Evolutionary conservation across 2,113 vertebrate species (phyloP), one percentile per base, ranked within the genome.

Genomic region (Toxotes jaculatrix): DNA sequence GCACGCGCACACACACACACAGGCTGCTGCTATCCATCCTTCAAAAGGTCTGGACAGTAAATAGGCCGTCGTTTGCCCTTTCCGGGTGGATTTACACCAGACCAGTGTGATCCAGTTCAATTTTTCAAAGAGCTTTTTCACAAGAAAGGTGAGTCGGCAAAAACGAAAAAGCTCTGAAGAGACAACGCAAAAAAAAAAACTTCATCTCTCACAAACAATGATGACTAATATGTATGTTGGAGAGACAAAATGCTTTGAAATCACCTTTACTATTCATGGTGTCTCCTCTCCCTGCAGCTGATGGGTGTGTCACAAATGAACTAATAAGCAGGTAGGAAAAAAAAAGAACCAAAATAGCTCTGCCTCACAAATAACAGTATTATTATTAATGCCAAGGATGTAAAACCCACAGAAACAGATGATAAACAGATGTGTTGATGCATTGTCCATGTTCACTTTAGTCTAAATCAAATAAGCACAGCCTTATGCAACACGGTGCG

Each of bases 41-140:
- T 86, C 76, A 73, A 83, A 88, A 74, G 80, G 64, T 78, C 66
- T 68, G 38, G 27, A 17, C 13, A 66, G 71, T 66, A 38, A 71
- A 71, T 32, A 75, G 78, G 57, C 45, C 19, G 9, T 5, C 2
- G 12, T 76, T 64, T 86, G 74, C 60, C 84, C 83, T 91, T 89
- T 90, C 27, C 0, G 8, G 11, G 38, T 31, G 57, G 74, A 85
- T 43, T 53, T 47, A 78, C 86, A 63, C 63, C 70, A 70, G 56
- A 87, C 51, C 36, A 59, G 82, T 57, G 49, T 68, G 68, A 89
- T 79, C 73, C 23, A n/a, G 67, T 80, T 84, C 4, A 38, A 36
- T 42, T 45, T 67, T 79, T 84, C 49, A 72, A 74, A 63, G 71
- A 62, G 10, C 45, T 11, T 66, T 71, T 53, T 55, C 47, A 76